These are phyloP conservation scores for Pungitius pungitius DNA, from an alignment of 2,113 vertebrate species.

Conservation along the genomic window DNA sequence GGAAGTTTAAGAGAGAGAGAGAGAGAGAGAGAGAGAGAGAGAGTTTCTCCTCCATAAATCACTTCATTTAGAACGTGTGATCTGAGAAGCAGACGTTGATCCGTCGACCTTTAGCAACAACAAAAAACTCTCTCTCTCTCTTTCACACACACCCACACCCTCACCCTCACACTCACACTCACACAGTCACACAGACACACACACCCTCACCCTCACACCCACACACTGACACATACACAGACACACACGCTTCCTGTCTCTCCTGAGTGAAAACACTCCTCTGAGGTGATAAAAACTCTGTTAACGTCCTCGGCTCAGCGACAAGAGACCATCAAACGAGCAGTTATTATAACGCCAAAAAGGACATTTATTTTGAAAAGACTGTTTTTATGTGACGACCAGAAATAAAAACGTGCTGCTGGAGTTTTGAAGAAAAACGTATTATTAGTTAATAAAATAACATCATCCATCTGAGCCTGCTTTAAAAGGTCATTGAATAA, in stretches of 20 bases:
- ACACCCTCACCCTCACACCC: constrained; percentile 14
- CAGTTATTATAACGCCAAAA: too few species aligned
- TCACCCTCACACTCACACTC: constrained; percentile 19
- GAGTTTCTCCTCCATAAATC: constrained; percentile 68
- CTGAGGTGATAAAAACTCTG: constrained; percentile 38
- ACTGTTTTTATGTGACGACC: too few species aligned
- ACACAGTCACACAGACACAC: constrained; percentile 18
- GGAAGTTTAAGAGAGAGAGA: constrained; percentile 36
- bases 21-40: neutral
- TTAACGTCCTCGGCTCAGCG: constrained; percentile 7
- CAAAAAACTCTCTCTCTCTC: constrained; percentile 27
- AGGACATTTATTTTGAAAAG: too few species aligned
- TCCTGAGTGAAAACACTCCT: constrained; percentile 34
- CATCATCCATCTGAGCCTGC: too few species aligned
- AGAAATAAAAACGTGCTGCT: too few species aligned
- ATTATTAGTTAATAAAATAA: too few species aligned
- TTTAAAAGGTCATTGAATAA: too few species aligned
- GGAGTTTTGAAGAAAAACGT: too few species aligned
- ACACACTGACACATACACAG: neutral
- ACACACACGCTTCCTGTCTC: constrained; percentile 13
- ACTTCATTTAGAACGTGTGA: constrained; percentile 47
- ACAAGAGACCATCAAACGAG: too few species aligned
- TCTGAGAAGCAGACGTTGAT: constrained; percentile 47
- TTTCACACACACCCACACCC: constrained; percentile 10
- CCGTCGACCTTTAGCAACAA: constrained; percentile 45